Evolutionary conservation across 2,113 vertebrate species (phyloP).

Genomic region (Xenus cinereus): DNA sequence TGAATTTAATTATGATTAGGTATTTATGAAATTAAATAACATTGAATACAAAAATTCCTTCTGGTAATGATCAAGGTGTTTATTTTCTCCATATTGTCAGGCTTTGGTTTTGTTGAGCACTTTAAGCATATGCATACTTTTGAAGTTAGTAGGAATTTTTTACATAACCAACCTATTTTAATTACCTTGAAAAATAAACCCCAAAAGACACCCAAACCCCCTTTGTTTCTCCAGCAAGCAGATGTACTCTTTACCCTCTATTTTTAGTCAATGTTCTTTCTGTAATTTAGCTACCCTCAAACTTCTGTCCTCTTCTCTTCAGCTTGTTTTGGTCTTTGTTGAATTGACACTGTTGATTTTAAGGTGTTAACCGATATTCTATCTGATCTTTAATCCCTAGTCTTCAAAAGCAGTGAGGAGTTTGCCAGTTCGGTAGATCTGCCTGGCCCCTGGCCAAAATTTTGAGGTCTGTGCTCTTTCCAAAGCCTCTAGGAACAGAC

Average conservation of each 20-base stretch:
- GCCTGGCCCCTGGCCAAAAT: neutral
- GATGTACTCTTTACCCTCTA: neutral
- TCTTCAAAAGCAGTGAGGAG: neutral
- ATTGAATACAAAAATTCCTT: slow-evolving; percentile 59
- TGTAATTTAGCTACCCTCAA: neutral
- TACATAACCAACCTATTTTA: neutral
- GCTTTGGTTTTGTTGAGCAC: neutral
- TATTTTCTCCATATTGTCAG: slow-evolving; percentile 24
- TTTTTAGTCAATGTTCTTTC: neutral
- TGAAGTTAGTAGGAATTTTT: neutral
- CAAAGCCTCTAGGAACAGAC: neutral
- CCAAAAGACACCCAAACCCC: neutral
- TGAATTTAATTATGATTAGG: slow-evolving; percentile 75
- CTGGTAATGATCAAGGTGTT: slow-evolving; percentile 54
- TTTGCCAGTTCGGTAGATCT: neutral
- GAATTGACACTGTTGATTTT: neutral
- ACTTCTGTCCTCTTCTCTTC: neutral
- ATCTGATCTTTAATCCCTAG: neutral
- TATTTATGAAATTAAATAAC: slow-evolving; percentile 68
- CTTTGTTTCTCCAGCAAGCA: neutral
- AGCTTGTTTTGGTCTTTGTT: neutral
- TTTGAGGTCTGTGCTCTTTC: neutral
- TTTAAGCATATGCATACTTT: neutral
- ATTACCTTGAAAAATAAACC: neutral
- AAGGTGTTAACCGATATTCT: neutral